Conservation (phyloP, 2,113 vertebrate species). For the Mustela lutreola region DNA sequence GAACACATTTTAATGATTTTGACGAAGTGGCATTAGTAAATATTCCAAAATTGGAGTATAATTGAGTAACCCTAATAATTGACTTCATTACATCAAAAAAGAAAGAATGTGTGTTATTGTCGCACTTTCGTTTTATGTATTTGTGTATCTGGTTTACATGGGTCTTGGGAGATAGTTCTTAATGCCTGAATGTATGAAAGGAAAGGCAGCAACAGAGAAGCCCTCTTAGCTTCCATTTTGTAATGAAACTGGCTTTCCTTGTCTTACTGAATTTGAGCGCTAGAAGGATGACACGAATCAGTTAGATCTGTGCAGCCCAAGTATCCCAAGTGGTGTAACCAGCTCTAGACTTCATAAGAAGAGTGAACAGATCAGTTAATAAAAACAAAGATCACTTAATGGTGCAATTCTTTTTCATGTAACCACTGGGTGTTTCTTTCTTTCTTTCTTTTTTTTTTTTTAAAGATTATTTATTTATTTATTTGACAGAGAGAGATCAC, state of each 20-base stretch:
- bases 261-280: neutral
- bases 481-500: too few species aligned
- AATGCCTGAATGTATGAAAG: neutral
- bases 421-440: neutral
- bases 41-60: conserved; percentile 34
- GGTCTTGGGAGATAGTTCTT: neutral
- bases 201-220: neutral
- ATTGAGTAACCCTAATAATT: neutral
- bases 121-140: neutral
- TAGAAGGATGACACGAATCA: neutral
- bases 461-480: too few species aligned
- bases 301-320: neutral
- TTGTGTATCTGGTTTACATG: neutral
- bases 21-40: neutral
- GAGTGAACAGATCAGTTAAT: conserved; percentile 18
- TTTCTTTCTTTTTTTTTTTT: too few species aligned
- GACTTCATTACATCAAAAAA: neutral
- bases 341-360: neutral
- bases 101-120: neutral
- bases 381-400: neutral
- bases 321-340: neutral
- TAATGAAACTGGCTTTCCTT: neutral
- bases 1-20: neutral
- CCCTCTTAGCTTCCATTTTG: neutral
- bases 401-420: neutral